Base-by-base conservation (phyloP, 1,140 invertebrate genomes). In the Papilio xuthus region DNA sequence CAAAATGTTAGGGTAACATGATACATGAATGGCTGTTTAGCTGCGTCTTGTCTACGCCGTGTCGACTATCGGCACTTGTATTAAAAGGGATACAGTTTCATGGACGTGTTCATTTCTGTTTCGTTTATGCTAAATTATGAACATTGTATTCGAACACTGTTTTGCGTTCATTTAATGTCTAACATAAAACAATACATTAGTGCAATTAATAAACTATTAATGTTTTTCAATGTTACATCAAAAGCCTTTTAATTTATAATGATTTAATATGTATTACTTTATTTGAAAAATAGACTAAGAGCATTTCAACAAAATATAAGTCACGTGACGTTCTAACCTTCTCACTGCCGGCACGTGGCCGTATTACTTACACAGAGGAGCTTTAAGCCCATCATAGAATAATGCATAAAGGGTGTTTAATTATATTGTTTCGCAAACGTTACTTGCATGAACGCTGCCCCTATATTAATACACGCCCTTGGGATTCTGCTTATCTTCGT, bases 1-100 rank as follows among this genome's bases (percentile, higher is more conserved):
- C 85, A 84, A 89, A 89, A 83, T 89, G 85, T 89, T 88, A 72
- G 78, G 72, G 91, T 86, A 92, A 93, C 86, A 82, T 86, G 86
- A 93, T 93, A 90, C 84, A 81, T 79, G 26, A 78, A 79, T 79
- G 83, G 81, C 82, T 77, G 77, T 81, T 78, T 74, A 78, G 80
- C 71, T 70, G 81, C 81, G 76, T 85, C 60, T 84, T 81, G 80
- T 75, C 79, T 84, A 82, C 82, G 79, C 82, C 77, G 77, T 77
- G 47, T 80, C 78, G 81, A 80, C 83, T 83, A 81, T 83, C 82
- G 82, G 86, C 85, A 82, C 80, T 85, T 79, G 81, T 77, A 88
- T 80, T 83, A 80, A 85, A 82, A 79, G 80, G 81, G 79, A 87
- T 89, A 84, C 47, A 73, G 84, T 87, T 90, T 85, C 87, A 82